Conservation (phyloP, 2,888 invertebrate species). For the Diarsia mendica region DNA sequence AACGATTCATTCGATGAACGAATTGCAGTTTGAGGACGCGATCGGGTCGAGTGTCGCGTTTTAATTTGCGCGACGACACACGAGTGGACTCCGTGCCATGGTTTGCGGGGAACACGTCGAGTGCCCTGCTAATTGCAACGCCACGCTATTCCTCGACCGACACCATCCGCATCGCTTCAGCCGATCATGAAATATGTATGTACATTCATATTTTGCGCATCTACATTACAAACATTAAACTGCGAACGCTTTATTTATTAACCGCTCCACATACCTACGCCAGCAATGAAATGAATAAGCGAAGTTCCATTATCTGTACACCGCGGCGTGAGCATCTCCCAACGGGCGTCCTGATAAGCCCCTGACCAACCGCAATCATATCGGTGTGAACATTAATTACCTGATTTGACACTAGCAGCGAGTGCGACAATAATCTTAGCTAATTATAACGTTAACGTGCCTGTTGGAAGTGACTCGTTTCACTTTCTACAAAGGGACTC, state of each 20-base stretch:
- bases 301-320: constrained; percentile 74
- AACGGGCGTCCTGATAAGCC: constrained; percentile 83
- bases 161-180: constrained; percentile 73
- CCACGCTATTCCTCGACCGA: constrained; percentile 78
- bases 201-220: constrained; percentile 69
- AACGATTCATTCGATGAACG: constrained; percentile 81
- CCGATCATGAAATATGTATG: constrained; percentile 72
- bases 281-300: constrained; percentile 72
- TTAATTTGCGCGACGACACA: constrained; percentile 90
- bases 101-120: constrained; percentile 83
- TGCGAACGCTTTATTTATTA: constrained; percentile 56
- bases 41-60: constrained; percentile 87
- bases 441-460: constrained; percentile 82
- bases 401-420: constrained; percentile 78
- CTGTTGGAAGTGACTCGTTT: constrained; percentile 72
- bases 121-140: constrained; percentile 89
- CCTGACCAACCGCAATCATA: constrained; percentile 85
- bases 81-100: constrained; percentile 84
- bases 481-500: constrained; percentile 67
- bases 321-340: constrained; percentile 78
- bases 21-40: constrained; percentile 83
- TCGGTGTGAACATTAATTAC: constrained; percentile 87
- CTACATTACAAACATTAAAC: constrained; percentile 50
- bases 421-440: constrained; percentile 82
- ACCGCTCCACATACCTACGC: constrained; percentile 31